These are phyloP conservation scores for Antennarius striatus DNA, from an alignment of 2,113 vertebrate species.

Conservation along the genomic window DNA sequence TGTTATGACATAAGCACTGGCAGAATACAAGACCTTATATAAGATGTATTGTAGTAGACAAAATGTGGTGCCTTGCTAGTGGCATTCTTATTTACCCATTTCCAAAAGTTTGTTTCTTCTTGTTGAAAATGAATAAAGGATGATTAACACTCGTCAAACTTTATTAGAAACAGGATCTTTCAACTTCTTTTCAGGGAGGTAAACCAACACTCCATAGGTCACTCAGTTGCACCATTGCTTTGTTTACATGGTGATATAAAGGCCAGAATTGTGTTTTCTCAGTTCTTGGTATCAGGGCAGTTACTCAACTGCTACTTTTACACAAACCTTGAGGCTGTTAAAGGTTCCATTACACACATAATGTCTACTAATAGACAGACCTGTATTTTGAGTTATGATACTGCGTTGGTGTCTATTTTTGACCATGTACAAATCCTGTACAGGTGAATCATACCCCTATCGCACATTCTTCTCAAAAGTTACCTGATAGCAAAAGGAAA, in stretches of 20 bases:
- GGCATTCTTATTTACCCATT: no score
- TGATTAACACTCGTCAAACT: not conserved
- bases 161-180: conserved; percentile 1
- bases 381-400: conserved; percentile 18
- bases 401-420: not conserved
- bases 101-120: not conserved
- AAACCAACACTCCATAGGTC: not conserved
- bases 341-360: conserved; percentile 13
- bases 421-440: not conserved
- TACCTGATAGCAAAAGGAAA: not conserved
- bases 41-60: not conserved
- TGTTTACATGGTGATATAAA: conserved; percentile 57
- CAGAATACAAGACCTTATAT: not conserved
- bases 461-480: not conserved
- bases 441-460: not conserved
- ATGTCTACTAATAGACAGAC: conserved; percentile 27
- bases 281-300: conserved; percentile 13
- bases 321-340: conserved; percentile 14
- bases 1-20: conserved; percentile 38
- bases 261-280: conserved; percentile 27
- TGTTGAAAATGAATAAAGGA: conserved; percentile 1
- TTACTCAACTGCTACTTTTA: conserved; percentile 13
- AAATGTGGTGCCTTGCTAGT: not conserved
- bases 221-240: conserved; percentile 11
- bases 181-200: not conserved